Evolutionary conservation across 2,888 invertebrate species (phyloP), one percentile per base, ranked within the genome.

Genomic region (Rhagonycha lutea): DNA sequence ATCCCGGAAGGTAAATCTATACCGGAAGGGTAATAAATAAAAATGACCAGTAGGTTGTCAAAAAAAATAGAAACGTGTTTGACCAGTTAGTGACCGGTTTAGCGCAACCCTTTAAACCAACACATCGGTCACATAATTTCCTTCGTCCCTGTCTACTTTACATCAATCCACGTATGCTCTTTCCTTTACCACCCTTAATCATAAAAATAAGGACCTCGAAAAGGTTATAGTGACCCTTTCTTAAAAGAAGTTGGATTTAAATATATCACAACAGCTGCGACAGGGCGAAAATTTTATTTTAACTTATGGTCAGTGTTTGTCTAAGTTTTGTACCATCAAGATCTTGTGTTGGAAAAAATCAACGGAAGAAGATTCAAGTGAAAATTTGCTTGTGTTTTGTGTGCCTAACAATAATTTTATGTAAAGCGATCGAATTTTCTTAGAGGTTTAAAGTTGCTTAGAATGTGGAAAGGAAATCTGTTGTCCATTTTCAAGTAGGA

Each of bases 31-130:
- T 83, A 82, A 83, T 81, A 80, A 83, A 85, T 85, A 85, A 85
- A 86, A 84, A 82, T 83, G 84, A 83, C 83, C 84, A 83, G 74
- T 80, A 72, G 73, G 77, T 70, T 70, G 79, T 79, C 71, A 75
- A 79, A 82, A 84, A 83, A 84, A 84, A 82, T 81, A 23, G 83
- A 85, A 86, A 87, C 87, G 82, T 81, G 87, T 87, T 87, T 87
- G 87, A 87, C 87, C 87, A 87, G 87, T 87, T 84, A 79, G 79
- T 83, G 83, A 83, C 83, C 83, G 80, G 81, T 78, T 78, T 69
- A 12, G 65, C n/a, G 24, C 61, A 68, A 70, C 60, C 74, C 77
- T 67, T 68, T 61, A 70, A 65, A 24, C 18, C 10, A 70, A 70
- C 23, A 23, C 62, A 61, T 14, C 29, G 32, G 32, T 47, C 14